Percentiles rank a stretch among this genome's conserved stretches.
These are phyloP conservation scores for Proales similis DNA, from an alignment of 1,140 invertebrate genomes.

Conservation along the genomic window DNA sequence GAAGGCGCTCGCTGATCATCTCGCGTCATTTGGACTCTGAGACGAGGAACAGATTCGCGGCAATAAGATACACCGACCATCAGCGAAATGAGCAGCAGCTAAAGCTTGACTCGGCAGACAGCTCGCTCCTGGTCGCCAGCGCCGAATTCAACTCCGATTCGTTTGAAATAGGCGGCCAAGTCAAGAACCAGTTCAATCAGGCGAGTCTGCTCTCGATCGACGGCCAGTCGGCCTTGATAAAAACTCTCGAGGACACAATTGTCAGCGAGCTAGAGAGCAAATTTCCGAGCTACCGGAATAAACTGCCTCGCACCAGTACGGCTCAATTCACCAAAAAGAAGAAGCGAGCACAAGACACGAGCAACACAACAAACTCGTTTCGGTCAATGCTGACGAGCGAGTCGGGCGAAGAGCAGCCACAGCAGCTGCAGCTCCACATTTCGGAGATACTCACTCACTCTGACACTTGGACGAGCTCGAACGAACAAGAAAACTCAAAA, in stretches of 20 bases:
- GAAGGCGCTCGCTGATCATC: constrained; percentile 14
- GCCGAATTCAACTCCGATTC: not conserved
- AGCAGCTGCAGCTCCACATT: no score
- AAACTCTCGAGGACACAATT: constrained; percentile 19
- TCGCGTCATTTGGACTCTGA: constrained; percentile 21
- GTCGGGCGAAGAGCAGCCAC: no score
- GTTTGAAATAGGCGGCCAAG: not conserved
- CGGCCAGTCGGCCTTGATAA: constrained; percentile 26
- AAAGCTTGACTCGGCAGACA: not conserved
- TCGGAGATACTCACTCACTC: no score
- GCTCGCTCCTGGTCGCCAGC: not conserved
- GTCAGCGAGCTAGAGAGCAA: constrained; percentile 13
- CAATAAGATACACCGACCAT: constrained; percentile 25
- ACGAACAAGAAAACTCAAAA: no score
- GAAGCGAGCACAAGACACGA: no score
- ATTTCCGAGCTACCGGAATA: constrained; percentile 8
- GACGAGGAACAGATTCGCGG: not conserved
- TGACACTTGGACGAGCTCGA: no score
- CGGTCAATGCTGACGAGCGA: no score
- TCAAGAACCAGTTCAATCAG: not conserved
- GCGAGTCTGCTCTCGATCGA: constrained; percentile 7
- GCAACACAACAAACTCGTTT: no score
- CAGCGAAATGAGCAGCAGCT: no score
- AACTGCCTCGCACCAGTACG: constrained; percentile 9
- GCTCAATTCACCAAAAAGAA: constrained; percentile 25